Conservation (phyloP, 2,888 invertebrate genomes). For the Cheilosia scutellata region DNA sequence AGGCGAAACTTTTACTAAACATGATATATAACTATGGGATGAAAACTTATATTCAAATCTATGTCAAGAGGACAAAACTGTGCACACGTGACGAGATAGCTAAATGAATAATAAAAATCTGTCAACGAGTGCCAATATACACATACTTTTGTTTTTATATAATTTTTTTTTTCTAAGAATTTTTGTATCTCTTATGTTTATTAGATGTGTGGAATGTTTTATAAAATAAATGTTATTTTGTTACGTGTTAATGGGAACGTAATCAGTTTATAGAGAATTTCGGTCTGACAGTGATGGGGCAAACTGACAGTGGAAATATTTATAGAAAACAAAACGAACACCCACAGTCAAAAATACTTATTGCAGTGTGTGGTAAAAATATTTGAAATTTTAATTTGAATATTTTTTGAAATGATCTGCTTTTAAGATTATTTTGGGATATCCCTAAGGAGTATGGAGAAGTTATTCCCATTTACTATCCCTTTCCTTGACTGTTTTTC, state of each 20-base stretch:
- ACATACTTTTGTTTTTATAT: constrained; percentile 4
- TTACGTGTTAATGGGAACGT: constrained; percentile 30
- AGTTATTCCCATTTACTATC: too few species aligned
- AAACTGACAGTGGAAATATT: not conserved
- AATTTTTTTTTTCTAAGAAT: not conserved
- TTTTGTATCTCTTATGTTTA: constrained; percentile 7
- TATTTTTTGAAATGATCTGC: too few species aligned
- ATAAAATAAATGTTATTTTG: not conserved
- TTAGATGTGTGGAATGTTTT: not conserved
- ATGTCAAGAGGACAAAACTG: constrained; percentile 60
- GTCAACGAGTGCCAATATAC: constrained; percentile 26
- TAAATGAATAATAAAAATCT: constrained; percentile 1
- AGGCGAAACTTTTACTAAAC: constrained; percentile 2
- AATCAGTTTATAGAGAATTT: not conserved
- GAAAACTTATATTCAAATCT: constrained; percentile 51
- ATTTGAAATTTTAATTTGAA: too few species aligned
- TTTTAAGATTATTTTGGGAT: too few species aligned
- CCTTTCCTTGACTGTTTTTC: too few species aligned
- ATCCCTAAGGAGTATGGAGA: too few species aligned
- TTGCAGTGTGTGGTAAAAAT: too few species aligned
- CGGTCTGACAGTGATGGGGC: constrained; percentile 3
- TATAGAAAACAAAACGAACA: not conserved
- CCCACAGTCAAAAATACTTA: too few species aligned
- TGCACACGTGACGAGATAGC: constrained; percentile 44
- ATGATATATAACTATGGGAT: constrained; percentile 13